Base-by-base conservation (phyloP, 2,888 invertebrate genomes). In the Idaea straminata region DNA sequence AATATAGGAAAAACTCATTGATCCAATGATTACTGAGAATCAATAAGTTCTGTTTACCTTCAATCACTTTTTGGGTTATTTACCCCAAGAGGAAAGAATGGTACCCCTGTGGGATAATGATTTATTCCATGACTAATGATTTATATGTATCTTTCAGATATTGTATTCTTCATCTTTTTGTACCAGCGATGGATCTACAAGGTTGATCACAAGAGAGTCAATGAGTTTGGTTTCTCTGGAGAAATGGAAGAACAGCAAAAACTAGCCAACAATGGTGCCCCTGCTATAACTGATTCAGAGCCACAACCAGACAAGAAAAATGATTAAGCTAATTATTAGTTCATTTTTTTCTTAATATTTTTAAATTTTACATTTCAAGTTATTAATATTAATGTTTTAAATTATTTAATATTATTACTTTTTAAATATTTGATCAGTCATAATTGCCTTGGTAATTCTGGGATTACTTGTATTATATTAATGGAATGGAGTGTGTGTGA, bases 121-220 rank as follows among this genome's bases (percentile, higher is more conserved):
- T n/a, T 59, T 59, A 15, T 15, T 15, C 15, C 16, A 6, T 15
- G n/a, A 10, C 15, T 15, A 6, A 59, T 16, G 58, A 64, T 6
- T 63, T 66, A 66, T 73, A 16, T 75, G 25, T 75, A 77, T 80
- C 59, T 72, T 94, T 91, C 94, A 96, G 98, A 99, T 92, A 98
- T 99, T 79, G 97, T 99, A 61, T 99, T 99, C 95, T 97, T 99
- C 88, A 97, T 99, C 85, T 99, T 98, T 94, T 94, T 99, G 72
- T 99, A 99, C 87, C 99, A 99, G 92, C 96, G 98, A 72, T 99
- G 98, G 97, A 99, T 99, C 76, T 99, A 99, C 93, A 98, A 98
- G 78, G 99, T 98, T 61, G 99, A 99, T 90, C 97, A 96, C 67
- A 96, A 96, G 72, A 95, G 99, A 72, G 95, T 98, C 64, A 99